Evolutionary conservation across 2,888 invertebrate species (phyloP).

Genomic region (Helobdella robusta): DNA sequence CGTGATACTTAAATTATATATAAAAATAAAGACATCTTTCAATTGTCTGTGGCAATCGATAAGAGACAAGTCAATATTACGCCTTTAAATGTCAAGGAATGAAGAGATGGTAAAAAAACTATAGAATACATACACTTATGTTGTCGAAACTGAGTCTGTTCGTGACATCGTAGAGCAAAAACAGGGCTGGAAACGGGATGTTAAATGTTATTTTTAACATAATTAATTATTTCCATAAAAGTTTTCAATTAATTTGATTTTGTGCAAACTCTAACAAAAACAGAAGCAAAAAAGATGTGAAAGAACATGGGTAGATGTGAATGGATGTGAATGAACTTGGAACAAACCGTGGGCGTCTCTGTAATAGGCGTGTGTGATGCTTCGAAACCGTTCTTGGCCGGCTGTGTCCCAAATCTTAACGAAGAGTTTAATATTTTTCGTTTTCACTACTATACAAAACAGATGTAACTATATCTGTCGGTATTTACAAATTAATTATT

Average conservation of each 20-base stretch:
- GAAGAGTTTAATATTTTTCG: neutral
- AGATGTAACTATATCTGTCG: no score
- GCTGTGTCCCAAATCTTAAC: constrained; percentile 49
- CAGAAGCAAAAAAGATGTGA: no score
- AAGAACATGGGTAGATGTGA: no score
- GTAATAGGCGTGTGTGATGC: constrained; percentile 47
- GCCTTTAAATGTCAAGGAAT: neutral
- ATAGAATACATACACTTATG: constrained; percentile 58
- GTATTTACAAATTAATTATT: neutral
- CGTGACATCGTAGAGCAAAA: constrained; percentile 86
- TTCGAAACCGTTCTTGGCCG: constrained; percentile 45
- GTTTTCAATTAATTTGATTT: neutral
- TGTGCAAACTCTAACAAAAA: no score
- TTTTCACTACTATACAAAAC: no score
- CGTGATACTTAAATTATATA: no score
- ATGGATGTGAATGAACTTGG: no score
- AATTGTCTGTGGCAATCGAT: no score
- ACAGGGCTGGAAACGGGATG: constrained; percentile 59
- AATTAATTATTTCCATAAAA: neutral
- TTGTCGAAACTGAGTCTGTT: constrained; percentile 91
- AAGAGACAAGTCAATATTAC: no score
- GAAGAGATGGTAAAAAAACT: neutral
- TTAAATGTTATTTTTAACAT: constrained; percentile 3
- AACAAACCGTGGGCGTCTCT: constrained; percentile 45
- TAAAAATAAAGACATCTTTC: neutral